A percentile compares a stretch with the other conserved stretches of the same genome.
Conservation (phyloP, 1,140 invertebrate genomes). For the Tetragonula clypearis region DNA sequence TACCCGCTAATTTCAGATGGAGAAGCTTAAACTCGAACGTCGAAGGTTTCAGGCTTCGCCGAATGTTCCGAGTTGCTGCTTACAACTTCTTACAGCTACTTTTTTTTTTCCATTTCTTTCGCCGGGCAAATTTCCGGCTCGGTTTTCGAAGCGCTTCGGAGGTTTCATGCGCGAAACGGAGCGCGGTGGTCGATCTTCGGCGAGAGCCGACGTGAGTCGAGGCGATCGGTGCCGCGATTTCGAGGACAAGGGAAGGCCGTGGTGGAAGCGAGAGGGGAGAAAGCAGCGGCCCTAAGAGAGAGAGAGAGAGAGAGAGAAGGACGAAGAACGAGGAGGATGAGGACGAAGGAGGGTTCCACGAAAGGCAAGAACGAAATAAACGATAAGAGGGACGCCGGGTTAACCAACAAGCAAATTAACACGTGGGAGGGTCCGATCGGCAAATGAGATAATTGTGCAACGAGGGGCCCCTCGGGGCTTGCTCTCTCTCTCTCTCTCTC, state of each 20-base stretch:
- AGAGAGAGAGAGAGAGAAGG: not conserved
- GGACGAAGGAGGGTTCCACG: slow-evolving; percentile 55
- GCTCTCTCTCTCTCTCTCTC: slow-evolving; percentile 15
- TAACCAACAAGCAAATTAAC: slow-evolving; percentile 82
- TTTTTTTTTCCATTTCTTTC: not conserved
- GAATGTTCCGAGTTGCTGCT: not conserved
- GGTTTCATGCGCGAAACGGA: slow-evolving; percentile 11
- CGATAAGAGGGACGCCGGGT: slow-evolving; percentile 69
- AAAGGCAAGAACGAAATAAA: slow-evolving; percentile 69
- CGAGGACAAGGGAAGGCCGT: slow-evolving; percentile 47
- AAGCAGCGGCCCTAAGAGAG: slow-evolving; percentile 1
- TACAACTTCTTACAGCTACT: not conserved
- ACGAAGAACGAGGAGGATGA: not conserved
- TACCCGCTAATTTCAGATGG: too few species aligned
- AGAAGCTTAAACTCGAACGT: not conserved
- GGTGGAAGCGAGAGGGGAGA: slow-evolving; percentile 47
- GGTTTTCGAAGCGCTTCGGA: not conserved
- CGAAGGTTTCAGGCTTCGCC: not conserved
- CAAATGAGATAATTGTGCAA: slow-evolving; percentile 78
- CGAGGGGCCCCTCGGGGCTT: slow-evolving; percentile 55
- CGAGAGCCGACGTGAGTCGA: slow-evolving; percentile 27
- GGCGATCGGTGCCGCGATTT: slow-evolving; percentile 48
- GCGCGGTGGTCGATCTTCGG: slow-evolving; percentile 48
- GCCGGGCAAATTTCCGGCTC: not conserved
- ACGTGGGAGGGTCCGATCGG: slow-evolving; percentile 70